These are phyloP conservation scores for Lethenteron camtschaticum DNA, from an alignment of 2,113 vertebrate species.

Conservation along the genomic window DNA sequence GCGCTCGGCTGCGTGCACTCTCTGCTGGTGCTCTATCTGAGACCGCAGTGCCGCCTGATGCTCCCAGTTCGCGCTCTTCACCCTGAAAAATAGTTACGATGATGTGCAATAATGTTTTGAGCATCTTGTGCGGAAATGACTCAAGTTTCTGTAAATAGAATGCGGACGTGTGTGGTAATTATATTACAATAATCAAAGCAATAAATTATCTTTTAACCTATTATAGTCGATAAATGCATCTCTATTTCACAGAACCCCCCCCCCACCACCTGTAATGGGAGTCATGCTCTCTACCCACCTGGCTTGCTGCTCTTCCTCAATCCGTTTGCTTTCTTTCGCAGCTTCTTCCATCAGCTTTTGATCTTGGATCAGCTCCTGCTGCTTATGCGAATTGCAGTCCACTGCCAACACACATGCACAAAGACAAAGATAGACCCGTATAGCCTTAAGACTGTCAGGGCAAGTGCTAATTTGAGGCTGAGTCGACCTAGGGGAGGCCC, in stretches of 20 bases:
- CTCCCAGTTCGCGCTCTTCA: slow-evolving; percentile 15
- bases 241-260: not conserved
- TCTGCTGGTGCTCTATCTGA: slow-evolving; percentile 30
- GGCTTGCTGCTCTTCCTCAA: slow-evolving; percentile 24
- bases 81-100: slow-evolving; percentile 19
- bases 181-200: not conserved
- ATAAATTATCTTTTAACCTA: not conserved
- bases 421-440: not conserved
- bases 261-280: not conserved
- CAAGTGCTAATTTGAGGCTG: not conserved
- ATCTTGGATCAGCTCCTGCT: slow-evolving; percentile 25
- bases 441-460: not conserved
- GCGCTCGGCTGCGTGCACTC: slow-evolving; percentile 14
- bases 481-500: not conserved
- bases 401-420: slow-evolving; percentile 21
- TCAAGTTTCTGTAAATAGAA: not conserved
- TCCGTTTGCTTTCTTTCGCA: slow-evolving; percentile 19
- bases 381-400: slow-evolving; percentile 25
- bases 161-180: not conserved
- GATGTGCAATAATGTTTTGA: not conserved
- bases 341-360: slow-evolving; percentile 21
- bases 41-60: slow-evolving; percentile 32
- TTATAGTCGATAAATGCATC: too few relatives aligned
- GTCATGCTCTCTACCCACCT: slow-evolving; percentile 17
- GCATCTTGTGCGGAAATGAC: not conserved